Evolutionary conservation across 2,797 vertebrate genomes (phyloP), one percentile per base, ranked within the genome.

Genomic region (Falco naumanni): DNA sequence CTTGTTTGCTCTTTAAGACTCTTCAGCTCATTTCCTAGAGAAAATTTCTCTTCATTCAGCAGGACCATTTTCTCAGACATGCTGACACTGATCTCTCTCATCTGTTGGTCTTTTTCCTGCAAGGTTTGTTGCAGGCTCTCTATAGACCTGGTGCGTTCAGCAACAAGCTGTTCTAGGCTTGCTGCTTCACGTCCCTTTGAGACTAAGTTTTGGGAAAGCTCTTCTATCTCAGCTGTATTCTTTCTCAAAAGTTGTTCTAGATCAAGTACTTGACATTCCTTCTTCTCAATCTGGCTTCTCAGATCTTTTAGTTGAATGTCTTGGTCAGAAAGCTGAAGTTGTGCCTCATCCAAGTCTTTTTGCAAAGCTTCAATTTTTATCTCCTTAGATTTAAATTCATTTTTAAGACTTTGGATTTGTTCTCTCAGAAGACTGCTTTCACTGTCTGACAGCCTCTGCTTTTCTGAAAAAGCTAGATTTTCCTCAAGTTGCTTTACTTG

Each of bases 61-160:
- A 98, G 98, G 41, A 99, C 98, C 92, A 99, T 98, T 96, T 98
- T 99, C 66, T 98, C 97, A 11, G 98, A 99, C 98, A 99, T 98
- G 87, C 98, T 98, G 76, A 98, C 94, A 72, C 96, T 98, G 47
- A 99, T 97, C 91, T 99, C 99, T 17, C 96, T 96, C 97, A 99
- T 98, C 96, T 99, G 99, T 24, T 97, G 97, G 81, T 99, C 98
- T 77, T 98, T 99, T 87, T 99, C 98, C 54, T 96, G 94, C 76
- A 99, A 96, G 34, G 95, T 89, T 71, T 97, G 96, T 69, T 98
- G 98, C 7, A 99, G 97, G 48, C 96, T 97, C 59, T 98, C 98
- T 45, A 99, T 94, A 76, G 98, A 98, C 10, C 87, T 96, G 34
- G 97, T 97, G 75, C 98, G 98, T 84, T 98, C 97, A 34, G 96